Evolutionary conservation across 2,113 vertebrate genomes (phyloP).

Genomic region (Cephalopholis sonnerati): DNA sequence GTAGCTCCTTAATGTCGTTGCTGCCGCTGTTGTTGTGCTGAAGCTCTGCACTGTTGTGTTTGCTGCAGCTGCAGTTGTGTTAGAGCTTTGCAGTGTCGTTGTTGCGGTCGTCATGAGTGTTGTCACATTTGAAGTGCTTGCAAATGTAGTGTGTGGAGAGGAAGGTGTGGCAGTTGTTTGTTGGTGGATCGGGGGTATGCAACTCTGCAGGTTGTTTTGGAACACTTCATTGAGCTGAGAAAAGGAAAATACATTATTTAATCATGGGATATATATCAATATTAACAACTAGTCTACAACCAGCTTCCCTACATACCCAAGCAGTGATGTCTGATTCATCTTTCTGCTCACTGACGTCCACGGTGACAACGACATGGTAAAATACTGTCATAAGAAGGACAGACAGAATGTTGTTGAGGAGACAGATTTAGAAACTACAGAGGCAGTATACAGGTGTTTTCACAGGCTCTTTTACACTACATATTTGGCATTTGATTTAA

Average conservation of each 20-base stretch:
- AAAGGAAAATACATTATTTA: conserved; percentile 3
- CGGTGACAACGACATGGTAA: conserved; percentile 63
- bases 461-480: not conserved
- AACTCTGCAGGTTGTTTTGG: conserved; percentile 38
- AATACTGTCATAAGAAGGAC: conserved; percentile 23
- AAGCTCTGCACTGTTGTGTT: not conserved
- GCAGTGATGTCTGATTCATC: conserved; percentile 51
- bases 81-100: not conserved
- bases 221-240: conserved; percentile 65
- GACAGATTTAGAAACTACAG: not conserved
- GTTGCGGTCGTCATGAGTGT: conserved; percentile 6
- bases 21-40: not conserved
- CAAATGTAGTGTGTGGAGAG: conserved; percentile 2
- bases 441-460: not conserved
- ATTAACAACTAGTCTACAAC: not conserved
- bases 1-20: not conserved
- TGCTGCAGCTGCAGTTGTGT: not conserved
- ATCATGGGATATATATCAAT: not conserved
- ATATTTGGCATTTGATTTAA: not conserved
- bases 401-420: not conserved
- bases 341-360: conserved; percentile 45
- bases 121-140: conserved; percentile 7
- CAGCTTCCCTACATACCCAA: conserved; percentile 68
- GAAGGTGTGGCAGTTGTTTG: conserved; percentile 8
- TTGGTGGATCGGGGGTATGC: not conserved